A percentile compares a stretch with the other conserved stretches of the same genome.
Evolutionary conservation across 2,888 invertebrate species (phyloP).

Genomic region (Lasioglossum pauxillum): DNA sequence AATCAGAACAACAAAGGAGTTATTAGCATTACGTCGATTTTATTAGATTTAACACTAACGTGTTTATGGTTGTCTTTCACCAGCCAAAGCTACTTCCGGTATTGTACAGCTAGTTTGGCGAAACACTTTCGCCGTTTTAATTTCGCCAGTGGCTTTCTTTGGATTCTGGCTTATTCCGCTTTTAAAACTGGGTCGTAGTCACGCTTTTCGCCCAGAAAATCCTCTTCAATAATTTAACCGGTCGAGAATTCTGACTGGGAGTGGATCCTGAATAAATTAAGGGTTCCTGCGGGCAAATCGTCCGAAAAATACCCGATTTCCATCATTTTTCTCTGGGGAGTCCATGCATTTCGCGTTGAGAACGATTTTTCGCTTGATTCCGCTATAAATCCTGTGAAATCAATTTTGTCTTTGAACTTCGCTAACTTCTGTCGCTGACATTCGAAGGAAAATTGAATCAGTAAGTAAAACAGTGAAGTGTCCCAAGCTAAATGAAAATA

Average conservation of each 20-base stretch:
- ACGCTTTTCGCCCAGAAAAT: slow-evolving; percentile 13
- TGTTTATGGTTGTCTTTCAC: slow-evolving; percentile 72
- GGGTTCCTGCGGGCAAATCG: neutral
- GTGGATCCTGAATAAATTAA: slow-evolving; percentile 20
- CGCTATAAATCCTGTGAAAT: neutral
- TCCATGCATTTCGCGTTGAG: neutral
- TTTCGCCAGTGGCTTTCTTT: neutral
- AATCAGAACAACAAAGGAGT: slow-evolving; percentile 75
- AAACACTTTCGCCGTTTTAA: neutral
- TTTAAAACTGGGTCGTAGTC: slow-evolving; percentile 6
- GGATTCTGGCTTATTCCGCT: slow-evolving; percentile 3
- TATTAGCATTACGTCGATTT: slow-evolving; percentile 75
- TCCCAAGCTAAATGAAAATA: neutral
- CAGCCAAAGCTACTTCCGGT: slow-evolving; percentile 57
- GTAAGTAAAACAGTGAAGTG: neutral
- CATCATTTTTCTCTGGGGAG: neutral
- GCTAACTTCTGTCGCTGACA: neutral
- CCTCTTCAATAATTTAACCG: slow-evolving; percentile 13
- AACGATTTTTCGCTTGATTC: neutral
- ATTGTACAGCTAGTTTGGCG: neutral
- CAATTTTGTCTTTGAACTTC: neutral
- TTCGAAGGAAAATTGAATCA: neutral
- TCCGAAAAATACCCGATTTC: neutral
- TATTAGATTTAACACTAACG: slow-evolving; percentile 67
- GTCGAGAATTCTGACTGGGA: neutral